phyloP scores from a whole-genome alignment of 2,797 vertebrate species.

The Centroberyx gerrardi region DNA sequence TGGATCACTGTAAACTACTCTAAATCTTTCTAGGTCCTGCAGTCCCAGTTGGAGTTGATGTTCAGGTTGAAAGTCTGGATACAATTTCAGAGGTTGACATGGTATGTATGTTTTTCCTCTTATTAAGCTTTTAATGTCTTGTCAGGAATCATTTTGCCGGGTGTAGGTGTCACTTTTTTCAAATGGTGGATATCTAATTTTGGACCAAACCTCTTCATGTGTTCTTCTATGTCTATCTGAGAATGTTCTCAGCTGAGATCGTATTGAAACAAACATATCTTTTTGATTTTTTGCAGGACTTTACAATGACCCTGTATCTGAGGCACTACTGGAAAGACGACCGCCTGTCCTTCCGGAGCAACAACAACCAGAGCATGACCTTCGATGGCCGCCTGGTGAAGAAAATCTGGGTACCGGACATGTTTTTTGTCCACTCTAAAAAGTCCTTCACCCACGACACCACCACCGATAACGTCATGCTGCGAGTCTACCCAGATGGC shows the following conservation, averaged over 20 bases:
- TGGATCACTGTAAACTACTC: background rate
- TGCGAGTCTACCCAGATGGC: slow-evolving; percentile 93
- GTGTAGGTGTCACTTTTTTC: too few relatives aligned
- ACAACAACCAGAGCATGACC: slow-evolving; percentile 95
- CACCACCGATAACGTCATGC: slow-evolving; percentile 95
- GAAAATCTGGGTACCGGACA: slow-evolving; percentile 97
- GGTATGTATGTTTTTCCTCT: slow-evolving; percentile 85
- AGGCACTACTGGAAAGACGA: slow-evolving; percentile 96
- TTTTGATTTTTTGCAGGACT: slow-evolving; percentile 85
- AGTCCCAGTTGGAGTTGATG: slow-evolving; percentile 94
- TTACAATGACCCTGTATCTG: slow-evolving; percentile 95
- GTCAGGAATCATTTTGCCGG: background rate
- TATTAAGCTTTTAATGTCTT: background rate
- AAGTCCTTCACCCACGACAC: slow-evolving; percentile 95
- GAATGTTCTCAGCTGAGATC: background rate
- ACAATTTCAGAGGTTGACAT: slow-evolving; percentile 97
- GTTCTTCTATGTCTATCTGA: too few relatives aligned
- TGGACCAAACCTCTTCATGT: too few relatives aligned
- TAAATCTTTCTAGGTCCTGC: slow-evolving; percentile 86
- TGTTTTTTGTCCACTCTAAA: slow-evolving; percentile 97
- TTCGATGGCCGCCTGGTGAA: slow-evolving; percentile 94
- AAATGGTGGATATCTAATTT: too few relatives aligned
- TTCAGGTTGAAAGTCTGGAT: slow-evolving; percentile 95
- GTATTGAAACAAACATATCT: background rate
- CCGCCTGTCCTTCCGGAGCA: slow-evolving; percentile 91